Evolutionary conservation across 2,888 invertebrate species (phyloP).

Genomic region (Rhingia campestris): DNA sequence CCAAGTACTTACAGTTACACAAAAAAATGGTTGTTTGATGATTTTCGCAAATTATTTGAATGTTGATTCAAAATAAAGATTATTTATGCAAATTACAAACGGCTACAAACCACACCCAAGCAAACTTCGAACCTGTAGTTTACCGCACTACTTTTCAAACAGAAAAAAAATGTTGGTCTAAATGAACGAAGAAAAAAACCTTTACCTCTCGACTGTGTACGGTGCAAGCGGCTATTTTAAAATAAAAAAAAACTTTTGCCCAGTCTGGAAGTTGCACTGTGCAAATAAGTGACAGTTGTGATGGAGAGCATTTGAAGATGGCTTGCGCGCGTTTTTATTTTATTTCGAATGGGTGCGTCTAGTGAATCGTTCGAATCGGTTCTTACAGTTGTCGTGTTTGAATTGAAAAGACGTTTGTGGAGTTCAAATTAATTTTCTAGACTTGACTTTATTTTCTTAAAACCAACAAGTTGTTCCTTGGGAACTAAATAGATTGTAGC

Average conservation of each 20-base stretch:
- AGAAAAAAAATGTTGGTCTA: constrained; percentile 48
- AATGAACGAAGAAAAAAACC: constrained; percentile 23
- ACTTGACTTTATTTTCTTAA: too few species aligned
- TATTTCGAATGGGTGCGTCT: constrained; percentile 12
- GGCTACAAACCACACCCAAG: constrained; percentile 66
- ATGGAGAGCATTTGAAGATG: constrained; percentile 52
- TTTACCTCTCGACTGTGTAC: constrained; percentile 24
- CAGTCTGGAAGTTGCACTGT: constrained; percentile 33
- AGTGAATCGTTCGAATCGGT: constrained; percentile 14
- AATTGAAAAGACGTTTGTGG: neutral
- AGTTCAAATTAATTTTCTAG: too few species aligned
- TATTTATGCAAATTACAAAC: constrained; percentile 60
- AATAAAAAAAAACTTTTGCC: constrained; percentile 38
- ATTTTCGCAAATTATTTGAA: constrained; percentile 28
- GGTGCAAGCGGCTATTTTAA: constrained; percentile 47
- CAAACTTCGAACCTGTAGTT: constrained; percentile 35
- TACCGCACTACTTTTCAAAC: constrained; percentile 45
- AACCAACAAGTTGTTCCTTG: too few species aligned
- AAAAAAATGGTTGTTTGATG: neutral
- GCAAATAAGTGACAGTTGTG: constrained; percentile 51
- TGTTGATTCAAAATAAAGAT: constrained; percentile 50
- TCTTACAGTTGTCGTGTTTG: neutral
- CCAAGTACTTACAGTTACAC: constrained; percentile 50
- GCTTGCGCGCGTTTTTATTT: constrained; percentile 50
- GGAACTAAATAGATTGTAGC: too few species aligned